These are phyloP conservation scores for Smutsia gigantea DNA, from an alignment of 2,797 vertebrate genomes.

Conservation along the genomic window DNA sequence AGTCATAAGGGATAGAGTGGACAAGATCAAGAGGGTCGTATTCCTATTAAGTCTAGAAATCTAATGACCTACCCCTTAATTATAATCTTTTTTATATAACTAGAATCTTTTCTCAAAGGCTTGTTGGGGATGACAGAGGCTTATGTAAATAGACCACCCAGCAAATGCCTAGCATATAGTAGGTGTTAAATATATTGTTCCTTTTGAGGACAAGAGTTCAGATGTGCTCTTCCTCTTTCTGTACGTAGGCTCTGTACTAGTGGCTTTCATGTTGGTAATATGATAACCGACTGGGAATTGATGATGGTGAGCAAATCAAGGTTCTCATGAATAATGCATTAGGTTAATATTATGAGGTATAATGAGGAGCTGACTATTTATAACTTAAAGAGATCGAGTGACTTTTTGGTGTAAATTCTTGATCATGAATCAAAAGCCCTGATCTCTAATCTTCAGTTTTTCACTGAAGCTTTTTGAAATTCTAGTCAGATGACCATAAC, in stretches of 20 bases:
- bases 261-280: constrained; percentile 34
- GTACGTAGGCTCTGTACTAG: neutral
- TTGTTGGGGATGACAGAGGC: neutral
- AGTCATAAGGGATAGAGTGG: neutral
- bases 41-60: neutral
- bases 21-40: neutral
- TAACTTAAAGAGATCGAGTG: constrained; percentile 66
- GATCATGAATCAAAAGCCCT: constrained; percentile 61
- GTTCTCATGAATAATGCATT: constrained; percentile 60
- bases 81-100: no score
- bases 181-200: neutral
- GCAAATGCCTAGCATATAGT: neutral
- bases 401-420: constrained; percentile 65
- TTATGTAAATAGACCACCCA: neutral
- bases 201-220: neutral
- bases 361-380: constrained; percentile 18
- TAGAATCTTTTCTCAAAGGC: neutral
- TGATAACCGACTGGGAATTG: constrained; percentile 20
- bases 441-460: constrained; percentile 51
- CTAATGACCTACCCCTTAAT: neutral
- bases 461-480: constrained; percentile 58
- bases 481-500: constrained; percentile 37
- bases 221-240: neutral
- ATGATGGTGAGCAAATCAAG: constrained; percentile 45
- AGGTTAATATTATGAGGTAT: constrained; percentile 35